Evolutionary conservation across 2,797 vertebrate species (phyloP).

Genomic region (Echeneis naucrates): DNA sequence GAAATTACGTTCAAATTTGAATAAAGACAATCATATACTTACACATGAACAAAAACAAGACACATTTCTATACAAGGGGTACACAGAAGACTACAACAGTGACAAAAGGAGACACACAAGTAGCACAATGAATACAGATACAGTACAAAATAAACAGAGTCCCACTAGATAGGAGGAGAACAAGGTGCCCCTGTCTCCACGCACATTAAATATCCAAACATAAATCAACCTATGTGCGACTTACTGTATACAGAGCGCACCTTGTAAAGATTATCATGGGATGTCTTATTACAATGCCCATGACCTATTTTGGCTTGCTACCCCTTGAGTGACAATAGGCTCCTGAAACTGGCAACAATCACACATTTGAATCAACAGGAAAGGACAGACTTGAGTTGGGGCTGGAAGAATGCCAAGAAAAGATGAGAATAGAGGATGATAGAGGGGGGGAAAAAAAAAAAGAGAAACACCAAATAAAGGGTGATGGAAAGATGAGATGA

Average conservation of each 20-base stretch:
- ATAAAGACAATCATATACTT: neutral
- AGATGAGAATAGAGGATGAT: constrained; percentile 20
- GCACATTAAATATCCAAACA: constrained; percentile 12
- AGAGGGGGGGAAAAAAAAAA: neutral
- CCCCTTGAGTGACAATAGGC: constrained; percentile 25
- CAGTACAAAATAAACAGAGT: neutral
- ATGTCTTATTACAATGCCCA: constrained; percentile 10
- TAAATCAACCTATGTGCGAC: constrained; percentile 11
- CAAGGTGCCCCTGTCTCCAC: neutral
- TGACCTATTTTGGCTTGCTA: constrained; percentile 9
- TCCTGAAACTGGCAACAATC: constrained; percentile 21
- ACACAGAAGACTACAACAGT: neutral
- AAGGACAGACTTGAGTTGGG: constrained; percentile 30
- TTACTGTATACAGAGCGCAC: constrained; percentile 8
- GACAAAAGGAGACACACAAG: neutral
- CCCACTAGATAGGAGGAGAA: neutral
- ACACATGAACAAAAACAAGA: neutral
- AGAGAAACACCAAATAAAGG: constrained; percentile 27
- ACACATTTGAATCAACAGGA: constrained; percentile 30
- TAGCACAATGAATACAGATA: neutral
- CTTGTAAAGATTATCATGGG: constrained; percentile 18
- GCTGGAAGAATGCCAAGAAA: constrained; percentile 32
- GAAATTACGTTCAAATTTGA: neutral
- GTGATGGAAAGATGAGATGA: constrained; percentile 53
- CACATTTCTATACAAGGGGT: neutral